Conservation (phyloP, 2,113 vertebrate genomes). For the Rhodinocichla rosea region DNA sequence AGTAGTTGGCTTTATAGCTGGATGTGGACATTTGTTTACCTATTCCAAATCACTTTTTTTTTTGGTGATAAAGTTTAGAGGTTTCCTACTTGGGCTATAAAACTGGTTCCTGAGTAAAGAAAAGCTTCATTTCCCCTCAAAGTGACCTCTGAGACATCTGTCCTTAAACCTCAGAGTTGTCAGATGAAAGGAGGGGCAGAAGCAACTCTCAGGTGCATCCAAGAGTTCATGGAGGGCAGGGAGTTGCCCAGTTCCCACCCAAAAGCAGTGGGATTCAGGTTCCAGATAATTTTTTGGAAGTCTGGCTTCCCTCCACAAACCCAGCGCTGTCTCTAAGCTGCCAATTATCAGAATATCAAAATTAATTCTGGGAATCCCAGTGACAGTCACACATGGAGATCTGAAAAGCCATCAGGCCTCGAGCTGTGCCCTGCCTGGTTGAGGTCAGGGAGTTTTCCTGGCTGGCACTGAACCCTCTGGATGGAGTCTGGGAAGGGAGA, state of each 20-base stretch:
- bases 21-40: constrained; percentile 15
- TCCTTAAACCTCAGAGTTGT: neutral
- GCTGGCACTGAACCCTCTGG: neutral
- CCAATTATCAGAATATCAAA: neutral
- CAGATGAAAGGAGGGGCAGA: neutral
- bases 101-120: constrained; percentile 5
- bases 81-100: constrained; percentile 35
- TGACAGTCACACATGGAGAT: rapidly evolving
- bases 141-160: neutral
- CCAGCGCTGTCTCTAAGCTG: neutral
- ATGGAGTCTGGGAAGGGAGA: neutral
- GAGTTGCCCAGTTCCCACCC: neutral
- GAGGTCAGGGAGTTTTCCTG: neutral
- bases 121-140: constrained; percentile 37
- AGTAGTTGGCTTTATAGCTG: constrained; percentile 28
- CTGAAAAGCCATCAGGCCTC: neutral
- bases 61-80: neutral
- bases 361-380: neutral
- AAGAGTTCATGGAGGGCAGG: neutral
- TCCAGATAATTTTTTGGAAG: neutral
- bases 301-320: neutral
- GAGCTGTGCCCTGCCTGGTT: neutral
- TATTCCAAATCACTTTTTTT: constrained; percentile 1
- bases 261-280: neutral
- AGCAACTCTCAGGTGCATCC: neutral